Evolutionary conservation across 2,888 invertebrate species (phyloP).

Genomic region (Cactoblastis cactorum): DNA sequence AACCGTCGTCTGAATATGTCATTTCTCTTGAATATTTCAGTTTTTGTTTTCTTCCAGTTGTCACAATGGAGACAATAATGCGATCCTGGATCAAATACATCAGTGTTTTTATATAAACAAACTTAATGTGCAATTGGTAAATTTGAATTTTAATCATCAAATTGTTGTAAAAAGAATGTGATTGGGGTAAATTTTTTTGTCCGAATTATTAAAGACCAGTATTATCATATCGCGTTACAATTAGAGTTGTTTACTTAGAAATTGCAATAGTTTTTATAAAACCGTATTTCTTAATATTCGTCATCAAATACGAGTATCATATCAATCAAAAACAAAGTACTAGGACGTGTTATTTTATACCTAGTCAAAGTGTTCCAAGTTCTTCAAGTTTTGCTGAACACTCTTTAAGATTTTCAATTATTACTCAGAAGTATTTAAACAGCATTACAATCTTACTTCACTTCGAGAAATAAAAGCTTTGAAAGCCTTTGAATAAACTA

Average conservation of each 20-base stretch:
- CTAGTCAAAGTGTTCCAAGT: not conserved
- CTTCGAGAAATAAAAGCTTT: constrained; percentile 3
- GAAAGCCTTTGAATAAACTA: not conserved
- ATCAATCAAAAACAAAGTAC: too few species aligned
- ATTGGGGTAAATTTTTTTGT: too few species aligned
- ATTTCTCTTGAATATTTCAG: constrained; percentile 18
- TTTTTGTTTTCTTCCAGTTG: not conserved
- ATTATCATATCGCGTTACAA: too few species aligned
- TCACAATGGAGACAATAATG: not conserved
- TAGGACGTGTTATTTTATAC: not conserved
- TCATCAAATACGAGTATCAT: too few species aligned
- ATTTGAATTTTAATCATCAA: too few species aligned
- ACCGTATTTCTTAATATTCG: too few species aligned
- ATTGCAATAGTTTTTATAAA: too few species aligned
- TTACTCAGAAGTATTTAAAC: not conserved
- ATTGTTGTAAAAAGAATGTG: too few species aligned
- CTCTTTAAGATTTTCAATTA: constrained; percentile 2
- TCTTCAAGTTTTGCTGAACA: constrained; percentile 2
- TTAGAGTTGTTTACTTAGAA: too few species aligned
- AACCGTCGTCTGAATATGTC: constrained; percentile 33
- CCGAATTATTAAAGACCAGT: too few species aligned
- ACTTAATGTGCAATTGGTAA: not conserved
- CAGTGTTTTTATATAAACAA: not conserved
- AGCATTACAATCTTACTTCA: constrained; percentile 1
- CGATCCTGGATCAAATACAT: too few species aligned